A percentile compares a stretch with the other conserved stretches of the same genome.
These are phyloP conservation scores for Drosophila tropicalis DNA, from an alignment of 1,140 invertebrate species.

Conservation along the genomic window DNA sequence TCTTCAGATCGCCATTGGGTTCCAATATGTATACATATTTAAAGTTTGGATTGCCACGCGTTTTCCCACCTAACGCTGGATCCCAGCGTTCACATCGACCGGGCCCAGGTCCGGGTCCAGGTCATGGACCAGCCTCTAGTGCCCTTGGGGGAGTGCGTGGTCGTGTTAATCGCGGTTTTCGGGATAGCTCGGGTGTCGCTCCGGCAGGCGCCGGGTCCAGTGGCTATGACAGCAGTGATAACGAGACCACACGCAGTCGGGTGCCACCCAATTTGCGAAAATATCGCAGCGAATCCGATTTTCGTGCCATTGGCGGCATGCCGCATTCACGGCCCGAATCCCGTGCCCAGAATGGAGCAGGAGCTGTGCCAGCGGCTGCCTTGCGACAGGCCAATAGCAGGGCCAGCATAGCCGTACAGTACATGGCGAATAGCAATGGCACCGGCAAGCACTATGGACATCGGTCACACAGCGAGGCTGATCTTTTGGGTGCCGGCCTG, in stretches of 20 bases:
- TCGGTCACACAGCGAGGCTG: slow-evolving; percentile 82
- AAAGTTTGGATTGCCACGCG: slow-evolving; percentile 95
- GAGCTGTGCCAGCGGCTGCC: slow-evolving; percentile 64
- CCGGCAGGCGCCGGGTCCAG: slow-evolving; percentile 85
- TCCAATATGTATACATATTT: slow-evolving; percentile 96
- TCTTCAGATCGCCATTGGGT: slow-evolving; percentile 89
- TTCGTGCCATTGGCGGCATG: slow-evolving; percentile 85
- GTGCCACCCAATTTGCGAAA: slow-evolving; percentile 86
- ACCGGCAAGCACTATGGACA: slow-evolving; percentile 78
- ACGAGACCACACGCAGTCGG: slow-evolving; percentile 87
- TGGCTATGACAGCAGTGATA: slow-evolving; percentile 93
- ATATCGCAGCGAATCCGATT: slow-evolving; percentile 92
- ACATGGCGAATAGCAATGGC: slow-evolving; percentile 63
- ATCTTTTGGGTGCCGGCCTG: slow-evolving; percentile 70
- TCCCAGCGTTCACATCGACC: slow-evolving; percentile 85
- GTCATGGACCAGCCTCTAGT: slow-evolving; percentile 56
- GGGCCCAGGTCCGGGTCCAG: slow-evolving; percentile 78
- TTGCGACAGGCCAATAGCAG: slow-evolving; percentile 80
- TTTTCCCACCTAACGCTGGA: slow-evolving; percentile 91
- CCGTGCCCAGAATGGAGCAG: slow-evolving; percentile 55
- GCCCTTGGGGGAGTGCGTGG: slow-evolving; percentile 80
- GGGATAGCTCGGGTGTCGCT: slow-evolving; percentile 69
- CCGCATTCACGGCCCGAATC: slow-evolving; percentile 81
- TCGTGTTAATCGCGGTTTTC: slow-evolving; percentile 76
- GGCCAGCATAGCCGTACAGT: slow-evolving; percentile 78